These are phyloP conservation scores for Nephrotoma appendiculata DNA, from an alignment of 2,888 invertebrate genomes.

Conservation along the genomic window DNA sequence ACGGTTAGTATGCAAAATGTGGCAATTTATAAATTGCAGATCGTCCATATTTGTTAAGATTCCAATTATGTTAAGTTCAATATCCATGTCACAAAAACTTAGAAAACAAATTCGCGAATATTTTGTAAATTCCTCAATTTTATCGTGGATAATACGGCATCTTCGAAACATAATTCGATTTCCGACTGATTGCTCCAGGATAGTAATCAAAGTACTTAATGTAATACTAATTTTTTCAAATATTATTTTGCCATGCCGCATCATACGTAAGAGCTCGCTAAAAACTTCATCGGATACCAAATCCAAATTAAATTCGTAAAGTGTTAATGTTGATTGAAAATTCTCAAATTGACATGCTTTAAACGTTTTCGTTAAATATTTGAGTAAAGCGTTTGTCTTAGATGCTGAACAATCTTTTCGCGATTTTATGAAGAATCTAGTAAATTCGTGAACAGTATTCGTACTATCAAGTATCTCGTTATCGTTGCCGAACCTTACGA, in stretches of 20 bases:
- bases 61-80: neutral
- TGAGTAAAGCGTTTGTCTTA: neutral
- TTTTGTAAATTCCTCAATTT: neutral
- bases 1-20: neutral
- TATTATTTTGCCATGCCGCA: neutral
- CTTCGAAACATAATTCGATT: neutral
- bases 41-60: neutral
- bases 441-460: neutral
- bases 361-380: neutral
- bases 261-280: neutral
- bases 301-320: neutral
- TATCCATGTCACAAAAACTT: neutral
- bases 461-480: neutral
- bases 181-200: neutral
- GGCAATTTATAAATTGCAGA: neutral
- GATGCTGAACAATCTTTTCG: neutral
- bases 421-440: neutral
- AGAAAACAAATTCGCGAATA: neutral
- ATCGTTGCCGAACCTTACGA: neutral
- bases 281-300: neutral
- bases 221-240: neutral
- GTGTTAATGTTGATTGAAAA: neutral
- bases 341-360: too few species aligned
- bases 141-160: neutral
- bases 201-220: neutral